phyloP scores from a whole-genome alignment of 1,140 invertebrate genomes.

The Saxidomus purpurata region DNA sequence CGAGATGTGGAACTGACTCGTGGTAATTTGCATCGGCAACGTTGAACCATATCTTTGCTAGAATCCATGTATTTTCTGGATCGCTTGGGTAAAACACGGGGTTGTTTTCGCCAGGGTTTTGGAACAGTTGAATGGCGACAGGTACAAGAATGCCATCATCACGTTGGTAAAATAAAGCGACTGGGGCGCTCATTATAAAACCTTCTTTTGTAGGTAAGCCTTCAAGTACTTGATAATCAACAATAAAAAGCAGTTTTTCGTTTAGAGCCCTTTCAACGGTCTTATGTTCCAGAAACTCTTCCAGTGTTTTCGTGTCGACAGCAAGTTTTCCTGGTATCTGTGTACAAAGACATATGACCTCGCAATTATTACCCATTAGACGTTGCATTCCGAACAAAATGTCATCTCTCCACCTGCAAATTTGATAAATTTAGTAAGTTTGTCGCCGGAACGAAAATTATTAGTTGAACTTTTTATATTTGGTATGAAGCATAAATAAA shows the following conservation, averaged over 20 bases:
- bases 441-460: too few relatives aligned
- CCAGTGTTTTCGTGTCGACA: conserved; percentile 67
- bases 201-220: background rate
- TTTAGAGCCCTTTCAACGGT: conserved; percentile 56
- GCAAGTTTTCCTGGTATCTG: conserved; percentile 67
- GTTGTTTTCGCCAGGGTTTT: conserved; percentile 84
- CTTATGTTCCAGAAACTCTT: conserved; percentile 60
- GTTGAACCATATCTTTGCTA: conserved; percentile 88
- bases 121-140: conserved; percentile 85
- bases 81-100: conserved; percentile 86
- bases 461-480: too few relatives aligned
- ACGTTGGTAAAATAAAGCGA: conserved; percentile 84
- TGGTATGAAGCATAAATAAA: too few relatives aligned
- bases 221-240: conserved; percentile 69
- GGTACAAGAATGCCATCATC: conserved; percentile 77
- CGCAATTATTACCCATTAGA: conserved; percentile 68
- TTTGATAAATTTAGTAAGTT: too few relatives aligned
- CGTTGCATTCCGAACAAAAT: conserved; percentile 78
- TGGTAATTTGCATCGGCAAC: conserved; percentile 86
- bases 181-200: conserved; percentile 74
- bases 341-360: background rate
- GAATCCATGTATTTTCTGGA: conserved; percentile 86
- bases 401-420: conserved; percentile 78
- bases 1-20: conserved; percentile 85
- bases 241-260: conserved; percentile 66